Conservation (phyloP, 1,140 invertebrate genomes). For the Leguminivora glycinivorella region DNA sequence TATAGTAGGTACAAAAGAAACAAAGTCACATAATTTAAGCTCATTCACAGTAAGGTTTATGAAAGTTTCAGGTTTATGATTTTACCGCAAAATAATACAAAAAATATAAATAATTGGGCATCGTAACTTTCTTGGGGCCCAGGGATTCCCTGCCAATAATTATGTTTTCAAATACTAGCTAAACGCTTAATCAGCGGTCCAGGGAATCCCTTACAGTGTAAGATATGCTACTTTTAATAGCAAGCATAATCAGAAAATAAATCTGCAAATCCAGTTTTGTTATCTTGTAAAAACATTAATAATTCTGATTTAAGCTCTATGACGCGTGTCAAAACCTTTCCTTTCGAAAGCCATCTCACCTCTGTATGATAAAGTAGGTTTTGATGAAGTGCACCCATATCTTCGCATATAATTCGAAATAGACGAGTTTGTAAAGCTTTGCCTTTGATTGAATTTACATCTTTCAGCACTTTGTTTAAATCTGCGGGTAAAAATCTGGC, state of each 20-base stretch:
- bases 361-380: constrained; percentile 29
- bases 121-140: too few species aligned
- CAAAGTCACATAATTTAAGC: too few species aligned
- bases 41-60: too few species aligned
- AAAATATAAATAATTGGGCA: too few species aligned
- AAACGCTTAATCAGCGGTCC: neutral
- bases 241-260: too few species aligned
- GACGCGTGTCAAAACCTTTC: constrained; percentile 21
- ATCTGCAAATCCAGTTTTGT: too few species aligned
- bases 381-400: constrained; percentile 40
- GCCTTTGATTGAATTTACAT: constrained; percentile 47
- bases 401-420: constrained; percentile 47
- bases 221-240: too few species aligned
- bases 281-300: constrained; percentile 15
- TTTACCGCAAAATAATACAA: too few species aligned
- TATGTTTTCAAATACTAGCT: too few species aligned
- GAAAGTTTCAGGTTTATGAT: too few species aligned
- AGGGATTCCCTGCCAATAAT: too few species aligned
- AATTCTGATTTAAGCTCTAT: constrained; percentile 28
- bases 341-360: constrained; percentile 30
- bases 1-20: too few species aligned
- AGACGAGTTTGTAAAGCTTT: constrained; percentile 45
- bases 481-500: constrained; percentile 35
- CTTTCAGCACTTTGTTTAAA: constrained; percentile 42
- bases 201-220: constrained; percentile 6